Base-by-base conservation (phyloP, 2,113 vertebrate genomes). In the Delphinapterus leucas region DNA sequence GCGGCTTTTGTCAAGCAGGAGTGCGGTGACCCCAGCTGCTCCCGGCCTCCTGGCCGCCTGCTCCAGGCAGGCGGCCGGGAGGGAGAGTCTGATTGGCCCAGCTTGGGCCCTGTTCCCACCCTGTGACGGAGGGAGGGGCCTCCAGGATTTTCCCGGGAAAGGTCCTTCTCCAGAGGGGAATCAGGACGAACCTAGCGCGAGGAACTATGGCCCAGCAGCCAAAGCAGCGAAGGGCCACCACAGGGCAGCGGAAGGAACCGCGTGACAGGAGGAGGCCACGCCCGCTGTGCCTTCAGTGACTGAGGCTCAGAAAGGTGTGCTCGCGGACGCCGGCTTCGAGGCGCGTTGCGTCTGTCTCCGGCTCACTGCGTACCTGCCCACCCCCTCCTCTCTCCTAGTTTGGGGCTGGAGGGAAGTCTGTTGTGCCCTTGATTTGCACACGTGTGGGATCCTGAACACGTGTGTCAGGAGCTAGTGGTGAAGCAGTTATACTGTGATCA, bases 351-450 rank as follows among this genome's bases (percentile, higher is more conserved):
- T 61, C 38, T 47, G 28, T 61, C 36, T 41, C n/a, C 68, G 23
- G 20, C 25, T 13, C 7, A 15, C 70, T 8, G 2, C 21, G 4
- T 25, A 4, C 28, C 41, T 1, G 0, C 28, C 0, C 36, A 6
- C 36, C 31, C 23, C 9, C 74, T 4, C 26, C 36, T 25, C 20
- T 33, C 8, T 26, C 23, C 49, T 28, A 2, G 1, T 41, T 18
- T 70, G 74, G 55, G 25, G 33, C n/a, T 5, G 70, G n/a, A 28
- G n/a, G 33, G 33, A 47, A 20, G 11, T 36, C 53, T 88, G 14
- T 4, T 60, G 33, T 8, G 21, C 20, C 26, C 9, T 38, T 17
- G 44, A 47, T n/a, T 8, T 13, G 1, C 8, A 58, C 18, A n/a
- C 5, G 1, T 23, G 38, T 15, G 49, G 65, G 31, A 33, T 23